Conservation (phyloP, 2,797 vertebrate species). For the Aeoliscus strigatus region DNA sequence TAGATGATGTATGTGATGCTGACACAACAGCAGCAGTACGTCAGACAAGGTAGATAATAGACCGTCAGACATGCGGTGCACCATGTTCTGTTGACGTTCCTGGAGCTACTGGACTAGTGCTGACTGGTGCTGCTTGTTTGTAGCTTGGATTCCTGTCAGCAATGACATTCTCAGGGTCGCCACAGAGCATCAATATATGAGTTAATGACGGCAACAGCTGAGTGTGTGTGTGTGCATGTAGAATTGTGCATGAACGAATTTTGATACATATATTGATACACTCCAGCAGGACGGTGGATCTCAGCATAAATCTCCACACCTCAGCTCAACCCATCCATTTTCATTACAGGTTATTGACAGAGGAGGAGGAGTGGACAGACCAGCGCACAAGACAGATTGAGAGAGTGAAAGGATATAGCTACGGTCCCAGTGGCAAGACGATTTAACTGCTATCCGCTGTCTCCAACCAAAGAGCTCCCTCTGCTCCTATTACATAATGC, state of each 20-base stretch:
- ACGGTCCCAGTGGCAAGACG: conserved; percentile 42
- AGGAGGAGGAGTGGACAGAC: conserved; percentile 21
- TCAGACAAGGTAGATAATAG: conserved; percentile 11
- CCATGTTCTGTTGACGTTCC: conserved; percentile 15
- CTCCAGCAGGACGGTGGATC: conserved; percentile 10
- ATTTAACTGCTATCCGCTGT: conserved; percentile 44
- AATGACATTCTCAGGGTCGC: conserved; percentile 21
- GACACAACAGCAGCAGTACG: conserved; percentile 19
- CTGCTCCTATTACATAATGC: conserved; percentile 52
- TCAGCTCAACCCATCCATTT: conserved; percentile 55
- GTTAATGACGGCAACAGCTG: conserved; percentile 4
- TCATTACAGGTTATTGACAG: conserved; percentile 58
- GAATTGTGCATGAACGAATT: not conserved
- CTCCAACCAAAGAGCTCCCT: conserved; percentile 44
- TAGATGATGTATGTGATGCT: too few relatives aligned
- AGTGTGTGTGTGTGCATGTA: not conserved
- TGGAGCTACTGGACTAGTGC: conserved; percentile 8
- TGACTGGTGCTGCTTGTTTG: conserved; percentile 2
- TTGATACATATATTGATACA: not conserved
- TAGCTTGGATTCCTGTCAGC: conserved; percentile 2
- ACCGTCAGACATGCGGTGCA: conserved; percentile 1
- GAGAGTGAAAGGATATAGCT: conserved; percentile 41
- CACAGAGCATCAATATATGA: conserved; percentile 14
- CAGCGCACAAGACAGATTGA: conserved; percentile 25
- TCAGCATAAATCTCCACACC: conserved; percentile 36